Percentiles rank a stretch among this genome's conserved stretches.
Conservation (phyloP, 2,797 vertebrate genomes). For the Thaleichthys pacificus region DNA sequence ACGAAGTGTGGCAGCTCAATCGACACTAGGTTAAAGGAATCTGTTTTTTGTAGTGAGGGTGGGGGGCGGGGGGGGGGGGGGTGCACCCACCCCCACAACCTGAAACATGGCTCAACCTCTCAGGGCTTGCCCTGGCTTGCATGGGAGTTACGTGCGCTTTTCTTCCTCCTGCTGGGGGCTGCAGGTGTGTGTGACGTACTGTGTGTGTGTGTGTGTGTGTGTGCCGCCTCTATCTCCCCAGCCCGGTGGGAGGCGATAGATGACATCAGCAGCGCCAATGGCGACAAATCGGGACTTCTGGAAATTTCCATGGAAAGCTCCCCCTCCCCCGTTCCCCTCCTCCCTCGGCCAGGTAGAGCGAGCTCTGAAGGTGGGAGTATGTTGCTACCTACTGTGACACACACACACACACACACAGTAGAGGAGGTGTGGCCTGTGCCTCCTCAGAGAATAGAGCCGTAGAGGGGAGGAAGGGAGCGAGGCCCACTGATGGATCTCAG, state of each 20-base stretch:
- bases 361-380: background rate
- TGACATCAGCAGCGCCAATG: constrained; percentile 15
- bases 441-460: too few relatives aligned
- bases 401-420: background rate
- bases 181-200: constrained; percentile 6
- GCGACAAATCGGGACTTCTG: constrained; percentile 8
- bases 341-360: background rate
- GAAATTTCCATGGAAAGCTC: constrained; percentile 38
- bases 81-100: too few relatives aligned
- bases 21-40: background rate
- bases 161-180: background rate
- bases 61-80: background rate
- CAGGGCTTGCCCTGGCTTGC: background rate
- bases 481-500: background rate
- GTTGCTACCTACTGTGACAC: background rate
- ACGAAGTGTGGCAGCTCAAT: too few relatives aligned
- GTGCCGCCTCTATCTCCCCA: background rate
- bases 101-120: background rate
- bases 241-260: constrained; percentile 26
- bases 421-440: too few relatives aligned
- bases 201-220: constrained; percentile 12
- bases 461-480: background rate
- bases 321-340: background rate
- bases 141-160: constrained; percentile 4
- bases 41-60: background rate